Base-by-base conservation (phyloP, 1,140 invertebrate genomes). In the Protaetia brevitarsis region DNA sequence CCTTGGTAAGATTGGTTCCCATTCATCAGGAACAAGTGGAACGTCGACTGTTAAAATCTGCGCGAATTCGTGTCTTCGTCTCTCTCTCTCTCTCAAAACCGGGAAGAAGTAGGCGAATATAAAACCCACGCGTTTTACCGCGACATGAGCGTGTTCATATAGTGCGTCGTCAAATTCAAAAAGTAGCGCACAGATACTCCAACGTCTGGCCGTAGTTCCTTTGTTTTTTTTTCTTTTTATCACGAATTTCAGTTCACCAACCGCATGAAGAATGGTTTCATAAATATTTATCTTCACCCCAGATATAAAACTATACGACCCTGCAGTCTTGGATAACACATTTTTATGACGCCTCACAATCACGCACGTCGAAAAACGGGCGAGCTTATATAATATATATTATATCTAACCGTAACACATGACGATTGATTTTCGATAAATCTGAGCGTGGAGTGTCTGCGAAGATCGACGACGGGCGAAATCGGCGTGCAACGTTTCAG, bases 1-100 rank as follows among this genome's bases (percentile, higher is more conserved):
- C 65, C 66, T 78, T 78, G 58, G 77, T 78, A 67, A 78, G 73
- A 72, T 74, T 76, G 75, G 77, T 76, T 72, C 77, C 77, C 77
- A 78, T 78, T 78, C 77, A 78, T 77, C 65, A 72, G 72, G 62
- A 58, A 66, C 59, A 58, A 28, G 57, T 36, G 19, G 26, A 29
- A n/a, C n/a, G n/a, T n/a, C 41, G 19, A 19, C 19, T 19, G 41
- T 23, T 8, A 51, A 23, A 7, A 23, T 51, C 4, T 51, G 19
- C 11, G 19, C 34, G 16, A 23, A 51, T 8, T 51, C 41, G 7
- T 51, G 2, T 23, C 3, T 16, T 11, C 4, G n/a, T 37, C n/a
- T 16, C 34, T 11, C 16, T n/a, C n/a, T n/a, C n/a, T 23, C 19
- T 6, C 8, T 11, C 26, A 23, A 21, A 8, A 10, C 41, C 41